Evolutionary conservation across 1,140 invertebrate genomes (phyloP).

Genomic region (Chelonus insularis): DNA sequence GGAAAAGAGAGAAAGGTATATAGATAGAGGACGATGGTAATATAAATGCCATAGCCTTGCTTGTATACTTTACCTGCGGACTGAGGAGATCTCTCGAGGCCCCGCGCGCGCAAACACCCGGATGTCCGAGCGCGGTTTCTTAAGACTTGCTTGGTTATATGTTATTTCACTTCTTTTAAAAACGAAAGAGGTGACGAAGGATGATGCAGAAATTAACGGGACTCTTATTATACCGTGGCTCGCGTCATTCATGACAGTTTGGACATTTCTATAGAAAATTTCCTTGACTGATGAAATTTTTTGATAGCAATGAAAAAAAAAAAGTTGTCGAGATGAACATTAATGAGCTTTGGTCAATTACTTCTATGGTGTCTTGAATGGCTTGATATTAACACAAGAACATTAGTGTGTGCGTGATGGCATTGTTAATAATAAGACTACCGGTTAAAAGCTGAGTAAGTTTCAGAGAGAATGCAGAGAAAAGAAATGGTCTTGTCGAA

Average conservation of each 20-base stretch:
- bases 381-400: conserved; percentile 2
- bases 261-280: neutral
- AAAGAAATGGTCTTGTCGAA: conserved; percentile 12
- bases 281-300: neutral
- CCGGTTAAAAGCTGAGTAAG: neutral
- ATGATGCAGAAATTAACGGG: conserved; percentile 18
- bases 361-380: conserved; percentile 10
- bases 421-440: conserved; percentile 22
- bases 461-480: neutral
- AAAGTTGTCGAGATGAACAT: neutral
- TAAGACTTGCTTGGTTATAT: neutral
- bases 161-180: neutral
- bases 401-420: neutral
- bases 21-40: conserved; percentile 4
- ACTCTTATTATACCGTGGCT: neutral
- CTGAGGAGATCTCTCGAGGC: conserved; percentile 12
- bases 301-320: neutral
- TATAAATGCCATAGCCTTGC: conserved; percentile 17
- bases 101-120: conserved; percentile 14
- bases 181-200: conserved; percentile 7
- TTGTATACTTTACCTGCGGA: neutral
- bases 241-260: neutral
- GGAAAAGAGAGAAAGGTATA: conserved; percentile 2
- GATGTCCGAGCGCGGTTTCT: conserved; percentile 24
- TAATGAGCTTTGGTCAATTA: conserved; percentile 20